Conservation (phyloP, 2,797 vertebrate species). For the Sebastes vulpes region DNA sequence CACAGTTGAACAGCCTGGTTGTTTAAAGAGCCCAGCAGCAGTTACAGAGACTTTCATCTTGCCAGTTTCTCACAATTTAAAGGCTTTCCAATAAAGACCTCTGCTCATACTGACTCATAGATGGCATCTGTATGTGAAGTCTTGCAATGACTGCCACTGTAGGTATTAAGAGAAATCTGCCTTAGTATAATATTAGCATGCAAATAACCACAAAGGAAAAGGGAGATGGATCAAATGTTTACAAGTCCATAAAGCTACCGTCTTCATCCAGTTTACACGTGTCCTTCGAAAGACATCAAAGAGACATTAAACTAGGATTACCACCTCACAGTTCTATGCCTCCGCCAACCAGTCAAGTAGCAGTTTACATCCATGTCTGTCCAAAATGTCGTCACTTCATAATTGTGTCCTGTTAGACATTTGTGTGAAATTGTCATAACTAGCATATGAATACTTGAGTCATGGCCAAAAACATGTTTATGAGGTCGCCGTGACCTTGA, state of each 20-base stretch:
- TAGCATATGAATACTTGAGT: no score
- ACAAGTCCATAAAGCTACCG: not conserved
- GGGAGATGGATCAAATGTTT: no score
- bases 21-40: not conserved
- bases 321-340: rapidly evolving
- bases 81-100: conserved; percentile 52
- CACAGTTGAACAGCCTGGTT: not conserved
- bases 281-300: not conserved
- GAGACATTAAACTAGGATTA: not conserved
- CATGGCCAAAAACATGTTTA: no score
- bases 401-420: no score
- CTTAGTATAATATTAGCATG: no score
- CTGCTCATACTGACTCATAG: conserved; percentile 1
- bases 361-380: no score
- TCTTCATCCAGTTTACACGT: not conserved
- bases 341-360: rapidly evolving
- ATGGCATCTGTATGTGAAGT: not conserved
- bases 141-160: not conserved
- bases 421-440: no score
- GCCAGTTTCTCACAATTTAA: not conserved
- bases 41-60: not conserved
- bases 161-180: not conserved
- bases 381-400: no score
- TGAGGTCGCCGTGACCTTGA: no score
- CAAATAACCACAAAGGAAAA: no score